These are phyloP conservation scores for Alentia gelatinosa DNA, from an alignment of 2,888 invertebrate genomes.

Conservation along the genomic window DNA sequence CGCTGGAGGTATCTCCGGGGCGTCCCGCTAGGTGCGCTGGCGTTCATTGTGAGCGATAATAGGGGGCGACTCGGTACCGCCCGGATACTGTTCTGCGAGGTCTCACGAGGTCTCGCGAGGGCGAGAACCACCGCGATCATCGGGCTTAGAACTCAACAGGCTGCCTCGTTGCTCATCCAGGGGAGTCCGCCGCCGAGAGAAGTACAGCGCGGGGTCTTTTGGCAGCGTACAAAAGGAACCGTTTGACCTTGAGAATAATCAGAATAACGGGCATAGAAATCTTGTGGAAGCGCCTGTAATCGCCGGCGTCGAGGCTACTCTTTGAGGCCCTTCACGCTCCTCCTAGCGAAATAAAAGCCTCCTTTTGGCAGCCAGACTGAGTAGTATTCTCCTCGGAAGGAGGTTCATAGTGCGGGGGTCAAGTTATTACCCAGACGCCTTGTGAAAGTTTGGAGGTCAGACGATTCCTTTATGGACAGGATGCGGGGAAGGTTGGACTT, in stretches of 20 bases:
- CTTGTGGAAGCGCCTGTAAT: conserved; percentile 10
- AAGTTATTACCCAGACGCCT: no score
- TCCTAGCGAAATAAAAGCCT: conserved; percentile 50
- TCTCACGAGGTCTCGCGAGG: neutral
- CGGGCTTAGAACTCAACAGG: neutral
- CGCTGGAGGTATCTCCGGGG: neutral
- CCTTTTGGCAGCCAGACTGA: neutral
- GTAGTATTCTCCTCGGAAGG: neutral
- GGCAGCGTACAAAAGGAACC: neutral
- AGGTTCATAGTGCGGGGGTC: no score
- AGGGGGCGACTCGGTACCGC: neutral
- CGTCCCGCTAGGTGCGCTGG: neutral
- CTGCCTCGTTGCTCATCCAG: neutral
- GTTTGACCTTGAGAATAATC: neutral
- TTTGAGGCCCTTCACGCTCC: conserved; percentile 37
- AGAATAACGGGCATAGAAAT: neutral
- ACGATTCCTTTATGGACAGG: no score
- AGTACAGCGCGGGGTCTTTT: neutral
- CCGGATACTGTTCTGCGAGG: no score
- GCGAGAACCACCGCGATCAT: neutral
- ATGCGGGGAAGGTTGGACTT: no score
- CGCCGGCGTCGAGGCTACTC: neutral
- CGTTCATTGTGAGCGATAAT: conserved; percentile 9
- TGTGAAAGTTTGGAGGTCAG: no score
- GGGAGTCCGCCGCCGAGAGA: neutral